phyloP scores from a whole-genome alignment of 1,140 invertebrate species.

The Rhopalosiphum padi region DNA sequence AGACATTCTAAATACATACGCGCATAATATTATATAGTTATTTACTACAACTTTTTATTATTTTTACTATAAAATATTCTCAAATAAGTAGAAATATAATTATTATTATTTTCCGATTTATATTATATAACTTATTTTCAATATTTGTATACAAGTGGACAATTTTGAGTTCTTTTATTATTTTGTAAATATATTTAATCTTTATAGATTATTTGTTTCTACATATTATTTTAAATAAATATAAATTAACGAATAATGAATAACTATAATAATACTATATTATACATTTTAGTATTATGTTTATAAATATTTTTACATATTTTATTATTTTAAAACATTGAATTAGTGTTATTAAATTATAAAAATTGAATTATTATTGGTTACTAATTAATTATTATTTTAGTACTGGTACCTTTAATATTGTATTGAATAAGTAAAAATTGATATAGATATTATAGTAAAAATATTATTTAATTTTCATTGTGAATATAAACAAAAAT shows the following conservation, averaged over 20 bases:
- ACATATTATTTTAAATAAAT: not conserved
- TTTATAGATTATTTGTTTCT: not conserved
- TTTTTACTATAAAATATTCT: not conserved
- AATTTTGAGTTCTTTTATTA: not conserved
- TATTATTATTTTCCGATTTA: not conserved
- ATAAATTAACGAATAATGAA: not conserved
- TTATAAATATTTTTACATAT: not conserved
- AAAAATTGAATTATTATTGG: not conserved
- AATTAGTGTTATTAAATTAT: not conserved
- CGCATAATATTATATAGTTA: not conserved
- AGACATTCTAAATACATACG: slow-evolving; percentile 66
- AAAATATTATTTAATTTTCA: not conserved
- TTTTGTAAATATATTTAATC: not conserved
- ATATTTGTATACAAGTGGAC: too few species aligned
- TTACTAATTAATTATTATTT: not conserved
- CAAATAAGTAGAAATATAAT: not conserved
- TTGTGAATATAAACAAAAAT: not conserved
- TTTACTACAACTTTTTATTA: not conserved
- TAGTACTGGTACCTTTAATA: not conserved
- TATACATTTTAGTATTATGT: not conserved
- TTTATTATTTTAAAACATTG: not conserved
- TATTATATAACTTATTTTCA: not conserved
- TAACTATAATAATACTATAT: not conserved
- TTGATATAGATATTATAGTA: not conserved
- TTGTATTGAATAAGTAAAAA: not conserved